Percentiles rank a stretch among this genome's conserved stretches.
Evolutionary conservation across 2,113 vertebrate species (phyloP).

Genomic region (Leuciscus idus): DNA sequence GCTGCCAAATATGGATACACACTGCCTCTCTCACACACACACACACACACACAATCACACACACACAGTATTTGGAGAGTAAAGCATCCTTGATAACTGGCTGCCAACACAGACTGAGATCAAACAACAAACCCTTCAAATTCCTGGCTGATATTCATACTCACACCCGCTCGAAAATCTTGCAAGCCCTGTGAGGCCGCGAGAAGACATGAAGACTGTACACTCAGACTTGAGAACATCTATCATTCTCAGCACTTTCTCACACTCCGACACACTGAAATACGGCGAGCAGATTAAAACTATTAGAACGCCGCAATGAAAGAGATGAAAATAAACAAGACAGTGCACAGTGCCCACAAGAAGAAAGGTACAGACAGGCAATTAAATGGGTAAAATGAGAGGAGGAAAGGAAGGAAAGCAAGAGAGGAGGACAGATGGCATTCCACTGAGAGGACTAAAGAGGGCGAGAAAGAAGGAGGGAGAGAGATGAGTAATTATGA

Average conservation of each 20-base stretch:
- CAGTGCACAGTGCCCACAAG: background rate
- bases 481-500: constrained; percentile 56
- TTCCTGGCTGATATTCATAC: constrained; percentile 30
- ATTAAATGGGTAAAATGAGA: constrained; percentile 35
- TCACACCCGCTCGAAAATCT: constrained; percentile 6
- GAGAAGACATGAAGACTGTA: constrained; percentile 4
- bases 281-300: constrained; percentile 21
- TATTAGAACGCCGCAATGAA: background rate
- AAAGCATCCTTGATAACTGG: constrained; percentile 18
- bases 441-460: constrained; percentile 45
- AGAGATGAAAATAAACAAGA: constrained; percentile 34
- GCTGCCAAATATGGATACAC: constrained; percentile 31
- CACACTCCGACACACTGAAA: constrained; percentile 1
- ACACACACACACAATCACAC: background rate
- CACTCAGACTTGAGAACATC: constrained; percentile 19
- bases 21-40: background rate
- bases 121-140: constrained; percentile 30
- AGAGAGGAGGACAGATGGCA: constrained; percentile 51
- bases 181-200: constrained; percentile 1
- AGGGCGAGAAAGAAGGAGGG: constrained; percentile 28
- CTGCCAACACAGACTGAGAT: constrained; percentile 40
- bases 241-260: background rate
- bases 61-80: background rate
- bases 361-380: constrained; percentile 33
- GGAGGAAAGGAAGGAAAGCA: background rate